These are phyloP conservation scores for Cephalopholis sonnerati DNA, from an alignment of 2,113 vertebrate species.

Conservation along the genomic window DNA sequence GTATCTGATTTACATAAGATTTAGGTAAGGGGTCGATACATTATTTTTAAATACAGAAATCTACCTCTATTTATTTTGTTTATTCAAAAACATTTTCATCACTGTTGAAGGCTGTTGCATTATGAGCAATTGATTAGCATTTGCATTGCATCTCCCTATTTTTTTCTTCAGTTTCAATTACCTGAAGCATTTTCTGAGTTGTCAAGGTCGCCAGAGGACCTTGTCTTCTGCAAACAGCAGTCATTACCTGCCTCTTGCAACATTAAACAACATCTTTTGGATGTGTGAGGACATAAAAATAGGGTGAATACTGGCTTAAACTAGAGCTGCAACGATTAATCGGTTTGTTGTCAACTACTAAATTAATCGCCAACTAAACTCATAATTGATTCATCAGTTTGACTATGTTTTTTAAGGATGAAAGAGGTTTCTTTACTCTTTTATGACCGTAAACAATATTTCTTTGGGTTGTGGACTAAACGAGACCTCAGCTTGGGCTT, in stretches of 20 bases:
- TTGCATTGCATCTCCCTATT: not conserved
- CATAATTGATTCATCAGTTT: too few relatives aligned
- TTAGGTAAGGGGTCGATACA: not conserved
- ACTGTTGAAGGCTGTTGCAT: too few relatives aligned
- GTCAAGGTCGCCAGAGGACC: not conserved
- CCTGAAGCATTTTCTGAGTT: not conserved
- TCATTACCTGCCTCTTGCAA: not conserved
- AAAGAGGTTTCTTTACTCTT: too few relatives aligned
- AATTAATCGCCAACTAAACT: too few relatives aligned
- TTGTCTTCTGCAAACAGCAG: not conserved
- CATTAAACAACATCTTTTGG: not conserved
- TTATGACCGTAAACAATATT: too few relatives aligned
- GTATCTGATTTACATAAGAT: not conserved
- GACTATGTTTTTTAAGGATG: too few relatives aligned
- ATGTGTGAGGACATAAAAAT: not conserved
- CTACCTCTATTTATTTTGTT: slow-evolving; percentile 1
- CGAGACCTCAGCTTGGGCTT: too few relatives aligned
- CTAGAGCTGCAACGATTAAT: too few relatives aligned
- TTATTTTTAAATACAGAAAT: not conserved
- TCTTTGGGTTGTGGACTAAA: too few relatives aligned
- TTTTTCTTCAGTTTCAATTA: not conserved
- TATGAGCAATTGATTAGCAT: not conserved
- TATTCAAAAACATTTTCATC: not conserved
- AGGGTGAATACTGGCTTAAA: not conserved
- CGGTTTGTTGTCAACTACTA: too few relatives aligned